Percentiles rank a stretch among this genome's conserved stretches.
Conservation (phyloP, 1,140 invertebrate genomes). For the Drosophila erecta region DNA sequence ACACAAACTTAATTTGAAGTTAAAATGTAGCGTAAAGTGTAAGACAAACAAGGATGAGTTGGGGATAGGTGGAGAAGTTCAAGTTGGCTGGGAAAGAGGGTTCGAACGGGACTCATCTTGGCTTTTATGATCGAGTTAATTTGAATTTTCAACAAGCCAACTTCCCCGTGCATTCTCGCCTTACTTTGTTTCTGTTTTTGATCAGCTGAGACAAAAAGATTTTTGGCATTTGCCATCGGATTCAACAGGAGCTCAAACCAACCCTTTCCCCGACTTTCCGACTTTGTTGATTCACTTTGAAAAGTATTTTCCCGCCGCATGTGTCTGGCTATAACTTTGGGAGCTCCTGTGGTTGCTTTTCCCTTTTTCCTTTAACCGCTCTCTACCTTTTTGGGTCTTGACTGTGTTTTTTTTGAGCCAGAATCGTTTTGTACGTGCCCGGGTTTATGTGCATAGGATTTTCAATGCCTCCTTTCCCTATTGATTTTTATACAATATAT, state of each 20-base stretch:
- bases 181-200: slow-evolving; percentile 21
- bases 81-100: slow-evolving; percentile 24
- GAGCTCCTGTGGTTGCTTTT: slow-evolving; percentile 63
- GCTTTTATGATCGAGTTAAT: slow-evolving; percentile 79
- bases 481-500: slow-evolving; percentile 82
- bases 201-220: slow-evolving; percentile 58
- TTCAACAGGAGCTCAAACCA: slow-evolving; percentile 42
- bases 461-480: slow-evolving; percentile 69
- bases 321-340: slow-evolving; percentile 70
- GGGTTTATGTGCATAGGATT: slow-evolving; percentile 80
- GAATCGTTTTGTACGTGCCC: slow-evolving; percentile 77
- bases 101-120: slow-evolving; percentile 60
- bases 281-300: slow-evolving; percentile 74
- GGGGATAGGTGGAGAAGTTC: background rate
- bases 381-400: slow-evolving; percentile 22
- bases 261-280: slow-evolving; percentile 44
- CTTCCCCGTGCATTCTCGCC: slow-evolving; percentile 24
- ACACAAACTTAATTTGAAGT: slow-evolving; percentile 82
- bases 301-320: slow-evolving; percentile 80
- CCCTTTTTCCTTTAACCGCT: background rate
- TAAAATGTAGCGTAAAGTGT: slow-evolving; percentile 75
- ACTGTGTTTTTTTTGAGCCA: slow-evolving; percentile 41
- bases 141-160: slow-evolving; percentile 72
- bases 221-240: slow-evolving; percentile 27
- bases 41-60: slow-evolving; percentile 19